Conservation (phyloP, 2,797 vertebrate genomes). For the Tenualosa thibaudeaui region DNA sequence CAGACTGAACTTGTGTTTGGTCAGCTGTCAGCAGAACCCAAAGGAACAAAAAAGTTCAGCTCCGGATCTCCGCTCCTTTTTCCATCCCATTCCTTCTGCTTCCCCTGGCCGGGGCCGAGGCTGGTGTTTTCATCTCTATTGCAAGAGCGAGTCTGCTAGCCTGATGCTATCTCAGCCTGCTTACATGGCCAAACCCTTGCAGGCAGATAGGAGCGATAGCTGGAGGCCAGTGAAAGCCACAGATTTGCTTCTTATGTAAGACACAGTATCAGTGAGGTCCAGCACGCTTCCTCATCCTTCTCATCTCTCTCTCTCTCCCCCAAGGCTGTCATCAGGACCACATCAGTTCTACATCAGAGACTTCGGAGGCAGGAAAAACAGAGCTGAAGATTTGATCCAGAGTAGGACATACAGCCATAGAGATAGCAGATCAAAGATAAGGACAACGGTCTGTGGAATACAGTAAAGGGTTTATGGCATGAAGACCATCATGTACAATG, state of each 20-base stretch:
- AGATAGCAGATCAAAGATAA: too few species aligned
- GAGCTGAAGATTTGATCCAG: too few species aligned
- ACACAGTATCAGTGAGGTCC: background rate
- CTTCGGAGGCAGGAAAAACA: too few species aligned
- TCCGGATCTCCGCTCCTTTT: background rate
- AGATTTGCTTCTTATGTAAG: background rate
- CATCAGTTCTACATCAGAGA: too few species aligned
- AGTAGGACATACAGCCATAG: too few species aligned
- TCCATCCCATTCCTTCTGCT: background rate
- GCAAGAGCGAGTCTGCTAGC: background rate
- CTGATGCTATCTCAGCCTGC: conserved; percentile 5
- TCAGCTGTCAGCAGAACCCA: conserved; percentile 3
- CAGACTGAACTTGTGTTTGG: background rate
- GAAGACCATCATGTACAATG: too few species aligned
- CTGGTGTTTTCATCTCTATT: background rate
- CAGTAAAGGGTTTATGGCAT: too few species aligned
- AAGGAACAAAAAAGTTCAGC: background rate
- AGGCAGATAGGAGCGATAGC: background rate
- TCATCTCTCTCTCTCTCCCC: background rate
- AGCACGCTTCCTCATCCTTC: background rate
- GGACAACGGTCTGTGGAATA: too few species aligned
- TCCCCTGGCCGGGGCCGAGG: background rate
- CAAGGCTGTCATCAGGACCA: background rate
- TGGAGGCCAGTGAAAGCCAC: background rate
- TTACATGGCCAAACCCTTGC: background rate